These are phyloP conservation scores for Oryzias melastigma DNA, from an alignment of 2,113 vertebrate species.

Conservation along the genomic window DNA sequence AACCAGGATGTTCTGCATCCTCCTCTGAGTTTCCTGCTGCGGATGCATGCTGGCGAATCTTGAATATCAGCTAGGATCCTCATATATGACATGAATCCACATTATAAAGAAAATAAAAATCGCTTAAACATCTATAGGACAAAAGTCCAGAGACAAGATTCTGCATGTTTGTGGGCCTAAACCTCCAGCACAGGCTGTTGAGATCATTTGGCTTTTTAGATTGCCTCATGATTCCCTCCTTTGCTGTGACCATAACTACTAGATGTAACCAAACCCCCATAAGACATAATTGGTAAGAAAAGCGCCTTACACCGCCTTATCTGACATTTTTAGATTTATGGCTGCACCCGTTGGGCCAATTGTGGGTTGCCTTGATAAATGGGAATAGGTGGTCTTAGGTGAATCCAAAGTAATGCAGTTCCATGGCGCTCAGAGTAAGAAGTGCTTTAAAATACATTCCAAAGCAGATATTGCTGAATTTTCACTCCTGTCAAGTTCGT, in stretches of 20 bases:
- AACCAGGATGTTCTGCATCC: slow-evolving; percentile 29
- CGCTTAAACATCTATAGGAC: neutral
- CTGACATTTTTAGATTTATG: slow-evolving; percentile 58
- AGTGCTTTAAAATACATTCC: slow-evolving; percentile 9
- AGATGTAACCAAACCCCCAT: slow-evolving; percentile 31
- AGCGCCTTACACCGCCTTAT: slow-evolving; percentile 28
- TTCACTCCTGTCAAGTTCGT: slow-evolving; percentile 5
- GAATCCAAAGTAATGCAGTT: slow-evolving; percentile 39
- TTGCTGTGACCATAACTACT: slow-evolving; percentile 29
- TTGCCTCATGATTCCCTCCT: slow-evolving; percentile 19
- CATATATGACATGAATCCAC: slow-evolving; percentile 18
- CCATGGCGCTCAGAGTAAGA: slow-evolving; percentile 12
- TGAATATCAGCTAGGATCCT: slow-evolving; percentile 25
- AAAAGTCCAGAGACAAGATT: neutral
- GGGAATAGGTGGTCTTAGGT: slow-evolving; percentile 34
- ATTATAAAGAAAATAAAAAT: slow-evolving; percentile 7
- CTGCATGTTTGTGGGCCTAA: neutral
- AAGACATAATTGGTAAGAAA: slow-evolving; percentile 44
- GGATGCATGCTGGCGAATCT: slow-evolving; percentile 24
- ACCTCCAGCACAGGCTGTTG: slow-evolving; percentile 4
- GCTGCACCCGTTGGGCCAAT: slow-evolving; percentile 56
- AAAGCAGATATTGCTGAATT: slow-evolving; percentile 5
- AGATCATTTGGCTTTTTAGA: slow-evolving; percentile 16
- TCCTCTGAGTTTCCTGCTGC: slow-evolving; percentile 29
- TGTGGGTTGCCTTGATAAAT: slow-evolving; percentile 52